Evolutionary conservation across 2,888 invertebrate species (phyloP).

Genomic region (Oxycera nigricornis): DNA sequence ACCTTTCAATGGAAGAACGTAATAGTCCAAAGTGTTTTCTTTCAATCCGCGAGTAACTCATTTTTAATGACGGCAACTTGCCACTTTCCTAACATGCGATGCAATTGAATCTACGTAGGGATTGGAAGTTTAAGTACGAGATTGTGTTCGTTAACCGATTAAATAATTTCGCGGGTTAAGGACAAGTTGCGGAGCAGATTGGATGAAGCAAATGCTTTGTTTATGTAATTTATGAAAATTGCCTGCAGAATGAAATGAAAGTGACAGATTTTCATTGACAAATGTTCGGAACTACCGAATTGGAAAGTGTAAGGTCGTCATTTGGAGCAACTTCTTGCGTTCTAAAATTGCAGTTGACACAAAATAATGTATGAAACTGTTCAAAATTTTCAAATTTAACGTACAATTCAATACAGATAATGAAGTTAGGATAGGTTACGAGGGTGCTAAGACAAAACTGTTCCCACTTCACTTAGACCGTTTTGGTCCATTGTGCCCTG

Average conservation of each 20-base stretch:
- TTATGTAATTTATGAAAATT: constrained; percentile 14
- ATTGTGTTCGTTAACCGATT: neutral
- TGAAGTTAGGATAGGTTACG: too few species aligned
- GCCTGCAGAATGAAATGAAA: neutral
- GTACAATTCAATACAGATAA: too few species aligned
- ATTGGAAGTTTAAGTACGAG: neutral
- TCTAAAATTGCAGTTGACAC: too few species aligned
- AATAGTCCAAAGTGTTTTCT: neutral
- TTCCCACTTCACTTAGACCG: too few species aligned
- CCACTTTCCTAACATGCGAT: neutral
- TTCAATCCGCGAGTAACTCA: constrained; percentile 16
- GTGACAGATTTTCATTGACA: neutral
- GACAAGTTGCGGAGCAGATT: neutral
- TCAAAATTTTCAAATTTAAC: too few species aligned
- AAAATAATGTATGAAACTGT: too few species aligned
- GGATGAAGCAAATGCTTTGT: neutral
- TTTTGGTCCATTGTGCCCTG: too few species aligned
- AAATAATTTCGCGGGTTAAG: constrained; percentile 13
- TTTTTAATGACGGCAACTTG: constrained; percentile 28
- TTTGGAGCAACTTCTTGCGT: neutral
- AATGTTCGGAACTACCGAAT: neutral
- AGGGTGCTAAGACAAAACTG: too few species aligned
- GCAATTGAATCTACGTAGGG: constrained; percentile 21
- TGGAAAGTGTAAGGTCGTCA: neutral
- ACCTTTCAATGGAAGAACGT: neutral